Evolutionary conservation across 2,797 vertebrate genomes (phyloP).

Genomic region (Acanthis flammea): DNA sequence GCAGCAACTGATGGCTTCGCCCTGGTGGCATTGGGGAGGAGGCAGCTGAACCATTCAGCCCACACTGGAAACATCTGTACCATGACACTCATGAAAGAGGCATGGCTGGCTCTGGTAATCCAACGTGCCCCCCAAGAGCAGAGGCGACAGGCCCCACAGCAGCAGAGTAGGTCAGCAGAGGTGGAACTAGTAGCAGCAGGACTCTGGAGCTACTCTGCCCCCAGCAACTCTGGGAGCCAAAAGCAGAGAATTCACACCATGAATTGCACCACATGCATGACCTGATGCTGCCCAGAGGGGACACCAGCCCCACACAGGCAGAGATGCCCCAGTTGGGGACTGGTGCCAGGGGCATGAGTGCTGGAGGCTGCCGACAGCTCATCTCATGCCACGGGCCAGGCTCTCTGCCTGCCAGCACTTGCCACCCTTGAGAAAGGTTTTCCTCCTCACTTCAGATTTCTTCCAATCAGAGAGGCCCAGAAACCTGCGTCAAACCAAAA

Average conservation of each 20-base stretch:
- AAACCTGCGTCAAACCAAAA: neutral
- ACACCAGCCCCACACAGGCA: neutral
- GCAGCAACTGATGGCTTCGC: neutral
- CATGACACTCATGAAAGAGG: neutral
- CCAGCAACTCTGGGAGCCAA: neutral
- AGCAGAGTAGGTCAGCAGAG: neutral
- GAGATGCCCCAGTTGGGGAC: neutral
- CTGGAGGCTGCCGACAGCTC: neutral
- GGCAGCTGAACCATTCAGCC: neutral
- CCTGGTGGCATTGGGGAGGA: neutral
- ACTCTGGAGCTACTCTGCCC: too few relatives aligned
- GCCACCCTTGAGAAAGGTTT: neutral
- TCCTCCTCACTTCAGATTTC: neutral
- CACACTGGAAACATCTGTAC: neutral
- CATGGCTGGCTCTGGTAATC: neutral
- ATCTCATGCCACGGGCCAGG: rapidly evolving
- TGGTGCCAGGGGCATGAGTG: neutral
- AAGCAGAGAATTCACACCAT: neutral
- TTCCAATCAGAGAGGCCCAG: neutral
- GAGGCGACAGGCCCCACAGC: rapidly evolving
- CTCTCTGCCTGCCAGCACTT: neutral
- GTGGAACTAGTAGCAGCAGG: rapidly evolving
- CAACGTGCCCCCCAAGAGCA: neutral
- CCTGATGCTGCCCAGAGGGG: neutral
- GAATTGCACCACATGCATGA: neutral